Conservation (phyloP, 1,140 invertebrate species). For the Drosophila suzukii region DNA sequence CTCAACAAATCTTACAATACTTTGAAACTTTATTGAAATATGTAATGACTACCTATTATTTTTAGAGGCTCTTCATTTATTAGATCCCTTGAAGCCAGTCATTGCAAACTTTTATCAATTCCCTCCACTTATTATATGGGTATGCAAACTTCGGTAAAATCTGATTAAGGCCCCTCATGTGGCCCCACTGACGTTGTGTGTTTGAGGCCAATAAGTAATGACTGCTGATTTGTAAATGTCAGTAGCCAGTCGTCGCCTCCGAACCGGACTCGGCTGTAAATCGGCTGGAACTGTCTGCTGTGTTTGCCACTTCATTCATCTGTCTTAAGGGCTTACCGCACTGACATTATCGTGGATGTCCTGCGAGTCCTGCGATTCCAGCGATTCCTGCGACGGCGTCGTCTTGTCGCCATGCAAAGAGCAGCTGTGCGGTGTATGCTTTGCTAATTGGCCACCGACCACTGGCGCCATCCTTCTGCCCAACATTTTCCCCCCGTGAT, state of each 20-base stretch:
- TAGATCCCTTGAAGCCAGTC: background rate
- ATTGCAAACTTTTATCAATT: background rate
- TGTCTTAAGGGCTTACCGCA: constrained; percentile 73
- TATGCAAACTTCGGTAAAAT: constrained; percentile 37
- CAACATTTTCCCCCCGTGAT: constrained; percentile 45
- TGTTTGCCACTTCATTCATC: constrained; percentile 81
- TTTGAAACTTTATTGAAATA: no score
- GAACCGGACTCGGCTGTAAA: constrained; percentile 41
- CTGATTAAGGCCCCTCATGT: constrained; percentile 24
- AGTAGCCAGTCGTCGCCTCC: constrained; percentile 56
- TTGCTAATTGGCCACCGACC: constrained; percentile 67
- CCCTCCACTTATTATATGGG: background rate
- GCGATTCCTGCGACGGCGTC: constrained; percentile 21
- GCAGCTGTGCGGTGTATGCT: constrained; percentile 70
- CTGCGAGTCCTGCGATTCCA: constrained; percentile 16
- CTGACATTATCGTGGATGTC: constrained; percentile 35
- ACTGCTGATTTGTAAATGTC: constrained; percentile 74
- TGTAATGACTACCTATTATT: no score
- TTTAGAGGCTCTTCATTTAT: no score
- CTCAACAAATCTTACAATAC: no score
- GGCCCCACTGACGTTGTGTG: background rate
- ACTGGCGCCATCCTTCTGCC: constrained; percentile 10
- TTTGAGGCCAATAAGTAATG: constrained; percentile 65
- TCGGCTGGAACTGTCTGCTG: constrained; percentile 61
- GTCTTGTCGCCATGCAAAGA: constrained; percentile 70